Evolutionary conservation across 2,797 vertebrate species (phyloP).

Genomic region (Sciaenops ocellatus): DNA sequence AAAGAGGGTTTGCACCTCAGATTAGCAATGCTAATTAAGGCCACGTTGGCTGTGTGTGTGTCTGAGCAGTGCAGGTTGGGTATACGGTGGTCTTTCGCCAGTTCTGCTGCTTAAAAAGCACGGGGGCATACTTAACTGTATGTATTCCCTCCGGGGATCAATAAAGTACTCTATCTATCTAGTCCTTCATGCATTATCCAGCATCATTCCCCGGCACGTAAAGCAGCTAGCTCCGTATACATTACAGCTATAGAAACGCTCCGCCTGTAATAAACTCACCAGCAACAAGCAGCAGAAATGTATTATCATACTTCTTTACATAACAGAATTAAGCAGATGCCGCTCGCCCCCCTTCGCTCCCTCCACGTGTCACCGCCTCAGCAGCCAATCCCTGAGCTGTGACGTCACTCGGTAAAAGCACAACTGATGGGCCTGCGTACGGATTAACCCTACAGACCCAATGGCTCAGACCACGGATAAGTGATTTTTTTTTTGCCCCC

Average conservation of each 20-base stretch:
- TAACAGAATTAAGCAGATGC: conserved; percentile 85
- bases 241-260: conserved; percentile 45
- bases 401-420: conserved; percentile 87
- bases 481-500: conserved; percentile 70
- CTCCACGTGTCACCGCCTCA: conserved; percentile 59
- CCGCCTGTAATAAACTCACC: conserved; percentile 59
- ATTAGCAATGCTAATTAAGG: conserved; percentile 83
- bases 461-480: conserved; percentile 84
- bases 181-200: conserved; percentile 31
- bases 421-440: conserved; percentile 80
- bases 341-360: conserved; percentile 6
- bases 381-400: conserved; percentile 76
- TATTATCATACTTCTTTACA: conserved; percentile 84
- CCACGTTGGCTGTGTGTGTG: conserved; percentile 50
- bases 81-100: conserved; percentile 4
- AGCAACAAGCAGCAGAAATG: conserved; percentile 69
- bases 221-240: conserved; percentile 36
- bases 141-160: too few species aligned
- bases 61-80: neutral
- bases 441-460: conserved; percentile 87
- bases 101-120: conserved; percentile 18
- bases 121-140: neutral
- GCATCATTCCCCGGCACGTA: conserved; percentile 6
- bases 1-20: conserved; percentile 84
- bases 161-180: too few species aligned